Evolutionary conservation across 2,888 invertebrate species (phyloP).

Genomic region (Agrochola circellaris): DNA sequence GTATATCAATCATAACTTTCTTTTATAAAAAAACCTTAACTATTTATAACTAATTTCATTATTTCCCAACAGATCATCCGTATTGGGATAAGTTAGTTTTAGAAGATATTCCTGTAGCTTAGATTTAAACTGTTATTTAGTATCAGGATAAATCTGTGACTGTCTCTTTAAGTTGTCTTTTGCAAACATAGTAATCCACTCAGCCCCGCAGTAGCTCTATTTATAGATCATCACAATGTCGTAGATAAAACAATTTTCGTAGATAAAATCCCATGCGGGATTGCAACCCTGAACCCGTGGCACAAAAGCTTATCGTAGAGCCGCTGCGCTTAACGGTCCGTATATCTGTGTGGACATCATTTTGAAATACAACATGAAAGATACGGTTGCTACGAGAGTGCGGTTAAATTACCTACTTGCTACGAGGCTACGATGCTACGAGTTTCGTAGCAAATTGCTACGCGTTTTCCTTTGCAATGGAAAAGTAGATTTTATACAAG

Average conservation of each 20-base stretch:
- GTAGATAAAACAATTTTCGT: not conserved
- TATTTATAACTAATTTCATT: too few species aligned
- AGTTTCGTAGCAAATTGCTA: constrained; percentile 47
- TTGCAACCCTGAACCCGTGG: not conserved
- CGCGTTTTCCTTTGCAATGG: constrained; percentile 29
- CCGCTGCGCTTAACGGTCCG: not conserved
- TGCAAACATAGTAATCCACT: too few species aligned
- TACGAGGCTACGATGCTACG: constrained; percentile 41
- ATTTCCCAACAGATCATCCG: too few species aligned
- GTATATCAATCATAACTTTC: too few species aligned
- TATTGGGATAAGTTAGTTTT: too few species aligned
- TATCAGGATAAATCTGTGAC: too few species aligned
- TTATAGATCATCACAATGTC: not conserved
- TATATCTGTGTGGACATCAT: not conserved
- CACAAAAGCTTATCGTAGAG: not conserved
- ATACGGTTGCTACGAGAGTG: constrained; percentile 11
- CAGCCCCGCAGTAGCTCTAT: not conserved
- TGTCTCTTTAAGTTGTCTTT: too few species aligned
- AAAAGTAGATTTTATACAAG: constrained; percentile 1
- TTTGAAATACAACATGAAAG: constrained; percentile 8
- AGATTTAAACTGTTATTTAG: too few species aligned
- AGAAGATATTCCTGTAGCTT: too few species aligned
- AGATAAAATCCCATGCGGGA: not conserved
- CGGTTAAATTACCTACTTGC: constrained; percentile 22
- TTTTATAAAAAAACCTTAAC: too few species aligned